These are phyloP conservation scores for Oncopodura yosiiana DNA, from an alignment of 1,140 invertebrate species.

Conservation along the genomic window DNA sequence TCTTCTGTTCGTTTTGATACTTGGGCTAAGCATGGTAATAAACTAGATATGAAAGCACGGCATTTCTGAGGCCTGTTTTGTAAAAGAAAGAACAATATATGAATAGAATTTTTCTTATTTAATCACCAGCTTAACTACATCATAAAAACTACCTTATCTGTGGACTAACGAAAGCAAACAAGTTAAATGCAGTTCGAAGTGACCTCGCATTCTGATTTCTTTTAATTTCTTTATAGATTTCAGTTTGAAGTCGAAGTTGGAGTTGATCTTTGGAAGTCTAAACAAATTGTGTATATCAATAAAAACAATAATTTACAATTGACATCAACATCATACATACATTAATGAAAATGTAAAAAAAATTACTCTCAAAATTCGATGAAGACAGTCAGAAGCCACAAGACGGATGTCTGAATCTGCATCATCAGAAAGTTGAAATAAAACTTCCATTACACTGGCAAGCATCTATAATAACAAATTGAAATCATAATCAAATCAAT, in stretches of 20 bases:
- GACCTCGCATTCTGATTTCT: conserved; percentile 59
- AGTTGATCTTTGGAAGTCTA: conserved; percentile 22
- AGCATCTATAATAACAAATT: conserved; percentile 46
- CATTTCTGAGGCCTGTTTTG: conserved; percentile 58
- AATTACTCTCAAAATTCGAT: conserved; percentile 61
- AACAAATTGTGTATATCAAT: too few relatives aligned
- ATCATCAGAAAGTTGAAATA: conserved; percentile 63
- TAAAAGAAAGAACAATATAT: too few relatives aligned
- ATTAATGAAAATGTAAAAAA: not conserved
- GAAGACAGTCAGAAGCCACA: conserved; percentile 68
- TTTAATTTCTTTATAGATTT: conserved; percentile 71
- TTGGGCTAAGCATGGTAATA: conserved; percentile 57
- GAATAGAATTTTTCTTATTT: not conserved
- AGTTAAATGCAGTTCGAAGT: conserved; percentile 58
- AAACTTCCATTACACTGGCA: conserved; percentile 57
- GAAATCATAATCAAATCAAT: not conserved
- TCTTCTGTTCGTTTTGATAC: conserved; percentile 62
- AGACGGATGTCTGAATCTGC: conserved; percentile 64
- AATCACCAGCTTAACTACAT: not conserved
- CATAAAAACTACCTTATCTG: conserved; percentile 40
- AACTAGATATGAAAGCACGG: conserved; percentile 61
- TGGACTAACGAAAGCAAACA: conserved; percentile 60
- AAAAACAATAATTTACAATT: too few relatives aligned
- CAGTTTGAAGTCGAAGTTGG: conserved; percentile 54
- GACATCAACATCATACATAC: not conserved